Evolutionary conservation across 2,888 invertebrate species (phyloP), one percentile per base, ranked within the genome.

Genomic region (Sipha maydis): DNA sequence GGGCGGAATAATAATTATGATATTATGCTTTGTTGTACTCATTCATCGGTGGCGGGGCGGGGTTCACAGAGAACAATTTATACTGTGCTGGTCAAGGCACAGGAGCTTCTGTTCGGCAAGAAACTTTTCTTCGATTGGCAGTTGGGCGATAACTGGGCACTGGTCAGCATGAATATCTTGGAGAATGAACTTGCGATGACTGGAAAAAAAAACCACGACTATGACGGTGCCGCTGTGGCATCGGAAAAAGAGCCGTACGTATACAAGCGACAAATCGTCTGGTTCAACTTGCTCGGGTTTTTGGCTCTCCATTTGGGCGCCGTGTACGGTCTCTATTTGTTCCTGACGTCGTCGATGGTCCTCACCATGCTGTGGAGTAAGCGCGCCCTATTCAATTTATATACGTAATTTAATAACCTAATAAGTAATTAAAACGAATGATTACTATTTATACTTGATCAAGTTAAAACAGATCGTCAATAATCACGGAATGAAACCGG

Each of bases 271-370:
- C 86, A 89, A 38, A 92, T 94, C 25, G 94, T 95, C 4, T 95
- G 95, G 95, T 92, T 92, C 90, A 95, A 95, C 91, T 93, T 92
- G 0, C 92, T 95, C 31, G 94, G 94, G 61, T 95, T 95, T 91
- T 89, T 94, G 3, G 85, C 93, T 14, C 90, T 95, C 80, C 94
- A 95, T 91, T n/a, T 93, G 11, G 90, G 92, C 8, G 93, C 93
- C 0, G 7, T 93, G 28, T 93, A 93, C 91, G 94, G 94, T 71
- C 3, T 92, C 0, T 91, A 91, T 89, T 90, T 93, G 34, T 84
- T 91, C 1, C 31, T 92, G 2, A 91, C 91, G 0, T 91, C 92
- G 1, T 90, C 91, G 21, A 91, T 92, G 75, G 41, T 90, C 9
- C 83, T 90, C 19, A 93, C 93, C 2, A 41, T 90, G 19, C 0